Conservation (phyloP, 92 coral and sea anemone species). For the Parazoanthus swiftii region DNA sequence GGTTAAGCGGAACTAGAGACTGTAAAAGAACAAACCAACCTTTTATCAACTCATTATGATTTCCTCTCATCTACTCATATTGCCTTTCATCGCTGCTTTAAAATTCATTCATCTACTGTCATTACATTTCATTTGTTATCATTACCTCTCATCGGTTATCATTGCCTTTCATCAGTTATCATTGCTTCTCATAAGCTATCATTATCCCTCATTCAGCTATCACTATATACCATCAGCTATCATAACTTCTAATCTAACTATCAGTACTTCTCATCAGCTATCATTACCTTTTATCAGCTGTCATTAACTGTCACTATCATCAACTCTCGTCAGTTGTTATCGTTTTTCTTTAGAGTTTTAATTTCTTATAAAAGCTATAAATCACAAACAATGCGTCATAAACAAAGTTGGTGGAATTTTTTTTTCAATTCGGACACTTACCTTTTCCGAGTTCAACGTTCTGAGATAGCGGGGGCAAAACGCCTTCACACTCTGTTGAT, state of each 20-base stretch:
- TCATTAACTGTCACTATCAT: neutral
- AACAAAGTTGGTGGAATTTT: too few species aligned
- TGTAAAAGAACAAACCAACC: constrained; percentile 5
- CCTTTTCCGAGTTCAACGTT: constrained; percentile 55
- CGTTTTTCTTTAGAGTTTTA: too few species aligned
- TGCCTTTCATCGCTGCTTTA: neutral
- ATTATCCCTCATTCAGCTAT: neutral
- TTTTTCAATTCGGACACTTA: constrained; percentile 15
- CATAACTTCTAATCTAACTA: neutral
- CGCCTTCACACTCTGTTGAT: constrained; percentile 18
- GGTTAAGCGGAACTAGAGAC: constrained; percentile 60
- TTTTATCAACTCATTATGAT: neutral
- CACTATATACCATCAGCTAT: neutral
- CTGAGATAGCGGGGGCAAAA: constrained; percentile 73
- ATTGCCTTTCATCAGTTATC: neutral
- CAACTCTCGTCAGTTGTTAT: neutral
- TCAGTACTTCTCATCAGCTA: neutral
- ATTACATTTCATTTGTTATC: neutral
- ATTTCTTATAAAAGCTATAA: neutral
- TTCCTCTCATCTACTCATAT: neutral
- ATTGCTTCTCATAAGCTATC: neutral
- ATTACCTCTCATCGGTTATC: neutral
- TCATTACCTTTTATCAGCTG: neutral
- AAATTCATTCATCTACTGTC: neutral
- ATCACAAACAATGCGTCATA: too few species aligned